Evolutionary conservation across 1,140 invertebrate genomes (phyloP).

Genomic region (Cotesia chilonis): DNA sequence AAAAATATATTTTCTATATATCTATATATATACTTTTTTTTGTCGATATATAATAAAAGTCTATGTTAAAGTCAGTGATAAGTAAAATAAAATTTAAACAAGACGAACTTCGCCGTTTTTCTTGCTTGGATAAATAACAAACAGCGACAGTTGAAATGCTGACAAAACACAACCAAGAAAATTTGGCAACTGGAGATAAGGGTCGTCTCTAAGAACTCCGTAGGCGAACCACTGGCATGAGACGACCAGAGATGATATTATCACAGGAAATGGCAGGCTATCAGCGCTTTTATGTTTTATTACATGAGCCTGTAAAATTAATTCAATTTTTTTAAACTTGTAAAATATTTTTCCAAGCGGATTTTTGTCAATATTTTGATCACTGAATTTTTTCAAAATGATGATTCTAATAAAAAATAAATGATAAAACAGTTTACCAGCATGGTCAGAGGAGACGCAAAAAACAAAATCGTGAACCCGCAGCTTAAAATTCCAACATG

Average conservation of each 20-base stretch:
- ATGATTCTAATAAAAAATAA: no score
- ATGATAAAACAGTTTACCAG: conserved; percentile 62
- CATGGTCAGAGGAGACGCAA: conserved; percentile 80
- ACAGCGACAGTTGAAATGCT: conserved; percentile 74
- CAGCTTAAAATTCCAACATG: conserved; percentile 75
- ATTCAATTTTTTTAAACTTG: not conserved
- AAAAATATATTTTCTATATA: no score
- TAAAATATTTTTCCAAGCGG: conserved; percentile 29
- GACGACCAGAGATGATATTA: conserved; percentile 78
- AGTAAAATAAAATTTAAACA: conserved; percentile 43
- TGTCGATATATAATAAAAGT: no score
- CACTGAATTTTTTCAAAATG: not conserved
- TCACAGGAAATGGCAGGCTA: conserved; percentile 80
- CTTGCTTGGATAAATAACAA: conserved; percentile 73
- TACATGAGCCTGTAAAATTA: conserved; percentile 70
- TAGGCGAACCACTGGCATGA: conserved; percentile 80
- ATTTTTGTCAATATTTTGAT: no score
- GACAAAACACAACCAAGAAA: conserved; percentile 76
- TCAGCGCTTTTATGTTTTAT: conserved; percentile 78
- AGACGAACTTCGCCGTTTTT: conserved; percentile 47
- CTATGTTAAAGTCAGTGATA: no score
- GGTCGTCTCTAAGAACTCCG: conserved; percentile 75
- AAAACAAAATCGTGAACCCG: conserved; percentile 77
- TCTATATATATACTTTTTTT: no score
- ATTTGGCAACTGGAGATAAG: conserved; percentile 79